These are phyloP conservation scores for Molossus molossus DNA, from an alignment of 2,797 vertebrate genomes.

Conservation along the genomic window DNA sequence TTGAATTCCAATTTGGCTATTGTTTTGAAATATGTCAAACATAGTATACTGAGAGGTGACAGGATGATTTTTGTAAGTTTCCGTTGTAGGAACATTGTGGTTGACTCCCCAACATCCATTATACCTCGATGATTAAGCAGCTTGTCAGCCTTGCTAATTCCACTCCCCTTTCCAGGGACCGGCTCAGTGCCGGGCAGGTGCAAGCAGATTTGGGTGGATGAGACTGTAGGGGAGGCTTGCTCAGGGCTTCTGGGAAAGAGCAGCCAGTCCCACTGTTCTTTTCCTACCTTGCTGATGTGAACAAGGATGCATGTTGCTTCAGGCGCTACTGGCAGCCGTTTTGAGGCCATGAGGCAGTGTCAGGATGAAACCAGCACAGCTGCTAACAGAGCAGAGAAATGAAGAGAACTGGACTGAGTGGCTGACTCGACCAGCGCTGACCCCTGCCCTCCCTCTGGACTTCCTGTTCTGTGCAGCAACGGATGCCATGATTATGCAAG, in stretches of 20 bases:
- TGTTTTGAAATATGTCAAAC: slow-evolving; percentile 53
- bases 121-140: not conserved
- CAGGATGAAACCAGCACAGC: not conserved
- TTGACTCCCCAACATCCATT: not conserved
- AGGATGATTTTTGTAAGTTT: not conserved
- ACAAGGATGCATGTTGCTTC: not conserved
- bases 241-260: not conserved
- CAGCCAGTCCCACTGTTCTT: not conserved
- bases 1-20: slow-evolving; percentile 25
- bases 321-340: not conserved
- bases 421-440: not conserved
- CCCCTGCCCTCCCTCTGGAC: not conserved
- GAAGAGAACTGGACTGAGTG: not conserved
- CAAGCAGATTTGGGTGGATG: not conserved
- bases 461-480: not conserved
- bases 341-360: not conserved
- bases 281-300: not conserved
- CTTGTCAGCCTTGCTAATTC: not conserved
- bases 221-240: not conserved
- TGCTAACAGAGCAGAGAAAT: not conserved
- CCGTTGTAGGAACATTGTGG: not conserved
- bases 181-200: not conserved
- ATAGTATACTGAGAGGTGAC: not conserved
- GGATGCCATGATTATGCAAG: not conserved
- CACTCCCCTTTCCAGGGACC: not conserved